Evolutionary conservation across 2,888 invertebrate species (phyloP).

Genomic region (Tenthredo mesomela): DNA sequence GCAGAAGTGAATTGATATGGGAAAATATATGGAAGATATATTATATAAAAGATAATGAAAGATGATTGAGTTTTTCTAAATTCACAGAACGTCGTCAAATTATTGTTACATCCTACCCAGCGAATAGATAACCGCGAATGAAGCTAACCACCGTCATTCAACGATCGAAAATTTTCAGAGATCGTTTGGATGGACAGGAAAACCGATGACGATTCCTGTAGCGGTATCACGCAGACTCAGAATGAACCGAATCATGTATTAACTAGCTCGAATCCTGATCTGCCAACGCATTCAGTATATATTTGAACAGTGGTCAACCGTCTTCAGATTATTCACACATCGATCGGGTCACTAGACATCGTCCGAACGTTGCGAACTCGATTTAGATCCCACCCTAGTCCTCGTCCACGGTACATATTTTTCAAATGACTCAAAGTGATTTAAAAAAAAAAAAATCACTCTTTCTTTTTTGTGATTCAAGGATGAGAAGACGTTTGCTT

Average conservation of each 20-base stretch:
- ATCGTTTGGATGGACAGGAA: background rate
- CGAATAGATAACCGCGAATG: background rate
- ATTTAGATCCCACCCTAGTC: background rate
- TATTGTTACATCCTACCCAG: background rate
- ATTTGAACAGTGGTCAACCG: conserved; percentile 28
- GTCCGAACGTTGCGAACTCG: background rate
- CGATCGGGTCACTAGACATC: background rate
- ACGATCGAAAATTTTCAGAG: background rate
- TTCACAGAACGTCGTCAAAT: background rate
- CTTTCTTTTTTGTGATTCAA: background rate
- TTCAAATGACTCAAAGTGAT: background rate
- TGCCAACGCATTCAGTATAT: background rate
- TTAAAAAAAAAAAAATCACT: no score
- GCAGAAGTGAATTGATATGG: background rate
- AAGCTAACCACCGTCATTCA: background rate
- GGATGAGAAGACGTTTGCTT: background rate
- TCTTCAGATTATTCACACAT: conserved; percentile 35
- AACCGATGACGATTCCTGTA: background rate
- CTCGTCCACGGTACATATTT: background rate
- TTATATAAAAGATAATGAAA: background rate
- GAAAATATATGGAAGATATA: background rate
- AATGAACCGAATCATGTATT: conserved; percentile 10
- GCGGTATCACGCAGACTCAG: background rate
- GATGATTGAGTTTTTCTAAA: background rate
- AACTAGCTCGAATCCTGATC: conserved; percentile 20